These are phyloP conservation scores for Caenorhabditis plicata DNA, from an alignment of 2,888 invertebrate species.

Conservation along the genomic window DNA sequence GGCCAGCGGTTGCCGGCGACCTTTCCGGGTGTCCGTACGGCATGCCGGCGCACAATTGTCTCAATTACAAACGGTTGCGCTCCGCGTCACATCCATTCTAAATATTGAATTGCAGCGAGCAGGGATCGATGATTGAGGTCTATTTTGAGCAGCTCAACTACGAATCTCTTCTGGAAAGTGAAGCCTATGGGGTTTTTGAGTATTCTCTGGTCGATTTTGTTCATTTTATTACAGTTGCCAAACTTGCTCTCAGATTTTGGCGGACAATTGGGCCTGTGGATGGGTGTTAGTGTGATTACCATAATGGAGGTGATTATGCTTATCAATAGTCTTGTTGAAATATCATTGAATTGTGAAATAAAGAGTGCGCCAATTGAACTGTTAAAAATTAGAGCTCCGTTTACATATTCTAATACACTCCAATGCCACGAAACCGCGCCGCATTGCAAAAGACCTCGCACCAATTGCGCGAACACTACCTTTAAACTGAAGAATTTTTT, in stretches of 20 bases:
- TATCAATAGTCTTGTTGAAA: background rate
- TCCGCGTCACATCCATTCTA: too few relatives aligned
- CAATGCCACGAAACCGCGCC: too few relatives aligned
- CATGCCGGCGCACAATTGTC: constrained; percentile 50
- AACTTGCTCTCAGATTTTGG: constrained; percentile 62
- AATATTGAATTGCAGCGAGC: constrained; percentile 22
- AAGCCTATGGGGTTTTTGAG: constrained; percentile 63
- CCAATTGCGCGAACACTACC: too few relatives aligned
- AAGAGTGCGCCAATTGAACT: too few relatives aligned
- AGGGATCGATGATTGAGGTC: constrained; percentile 54
- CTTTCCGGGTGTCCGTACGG: constrained; percentile 52
- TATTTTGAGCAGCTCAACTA: constrained; percentile 64
- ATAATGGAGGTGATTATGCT: constrained; percentile 42
- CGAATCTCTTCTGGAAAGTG: constrained; percentile 56
- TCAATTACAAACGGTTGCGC: constrained; percentile 53
- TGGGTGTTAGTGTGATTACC: constrained; percentile 58
- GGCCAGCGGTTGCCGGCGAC: constrained; percentile 51
- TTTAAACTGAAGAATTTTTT: too few relatives aligned
- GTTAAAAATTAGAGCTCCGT: too few relatives aligned
- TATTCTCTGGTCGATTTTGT: too few relatives aligned
- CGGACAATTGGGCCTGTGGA: constrained; percentile 60
- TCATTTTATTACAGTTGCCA: too few relatives aligned
- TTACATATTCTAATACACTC: too few relatives aligned
- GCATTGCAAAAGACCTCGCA: too few relatives aligned
- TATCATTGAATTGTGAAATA: too few relatives aligned